Conservation (phyloP, 2,113 vertebrate genomes). For the Trichechus manatus region DNA sequence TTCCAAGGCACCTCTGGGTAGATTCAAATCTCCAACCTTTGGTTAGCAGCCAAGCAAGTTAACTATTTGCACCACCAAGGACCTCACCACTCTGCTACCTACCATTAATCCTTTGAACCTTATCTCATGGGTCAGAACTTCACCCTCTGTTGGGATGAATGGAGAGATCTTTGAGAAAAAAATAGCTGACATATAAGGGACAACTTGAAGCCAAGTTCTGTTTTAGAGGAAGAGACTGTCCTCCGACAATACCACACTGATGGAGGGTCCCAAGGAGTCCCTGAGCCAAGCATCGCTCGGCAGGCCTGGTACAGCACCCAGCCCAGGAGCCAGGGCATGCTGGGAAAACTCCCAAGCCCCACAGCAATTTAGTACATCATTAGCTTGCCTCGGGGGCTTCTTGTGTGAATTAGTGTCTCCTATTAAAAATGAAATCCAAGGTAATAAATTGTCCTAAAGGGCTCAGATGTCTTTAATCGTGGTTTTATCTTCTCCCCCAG, state of each 20-base stretch:
- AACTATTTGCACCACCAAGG: background rate
- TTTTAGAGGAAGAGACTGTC: background rate
- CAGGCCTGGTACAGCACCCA: background rate
- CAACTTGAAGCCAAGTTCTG: background rate
- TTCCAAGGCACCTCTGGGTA: too few species aligned
- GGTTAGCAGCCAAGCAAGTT: too few species aligned
- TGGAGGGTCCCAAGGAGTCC: background rate
- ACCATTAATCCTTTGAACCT: background rate
- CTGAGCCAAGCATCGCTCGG: background rate
- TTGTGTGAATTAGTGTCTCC: conserved; percentile 74
- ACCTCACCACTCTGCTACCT: background rate
- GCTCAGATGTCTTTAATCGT: conserved; percentile 75
- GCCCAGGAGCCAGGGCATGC: background rate
- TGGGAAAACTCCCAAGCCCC: background rate
- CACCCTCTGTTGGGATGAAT: background rate
- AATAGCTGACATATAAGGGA: background rate
- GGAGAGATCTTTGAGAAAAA: background rate
- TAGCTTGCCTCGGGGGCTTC: conserved; percentile 21
- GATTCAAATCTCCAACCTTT: too few species aligned
- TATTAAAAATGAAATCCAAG: conserved; percentile 79
- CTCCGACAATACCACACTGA: background rate
- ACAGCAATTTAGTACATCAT: background rate
- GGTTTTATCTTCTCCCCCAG: conserved; percentile 77
- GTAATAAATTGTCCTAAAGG: conserved; percentile 78
- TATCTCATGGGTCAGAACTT: background rate